Conservation (phyloP, 2,113 vertebrate species). For the Pleuronectes platessa region DNA sequence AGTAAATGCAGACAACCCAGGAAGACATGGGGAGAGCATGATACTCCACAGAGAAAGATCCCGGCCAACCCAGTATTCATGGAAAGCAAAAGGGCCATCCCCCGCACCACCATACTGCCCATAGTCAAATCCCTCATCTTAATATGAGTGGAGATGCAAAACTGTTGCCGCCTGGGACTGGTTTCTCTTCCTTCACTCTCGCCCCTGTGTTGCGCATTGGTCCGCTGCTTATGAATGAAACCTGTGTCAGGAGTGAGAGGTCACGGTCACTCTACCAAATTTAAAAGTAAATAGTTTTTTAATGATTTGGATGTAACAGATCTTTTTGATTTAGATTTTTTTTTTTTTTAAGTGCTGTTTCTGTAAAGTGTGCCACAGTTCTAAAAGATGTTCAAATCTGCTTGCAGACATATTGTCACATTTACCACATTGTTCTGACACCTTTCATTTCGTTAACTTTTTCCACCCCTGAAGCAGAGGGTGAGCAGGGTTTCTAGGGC, state of each 20-base stretch:
- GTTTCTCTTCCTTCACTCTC: slow-evolving; percentile 26
- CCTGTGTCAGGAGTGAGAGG: slow-evolving; percentile 15
- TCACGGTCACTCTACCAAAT: no score
- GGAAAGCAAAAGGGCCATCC: background rate
- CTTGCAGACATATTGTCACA: slow-evolving; percentile 48
- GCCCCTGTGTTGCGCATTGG: slow-evolving; percentile 24
- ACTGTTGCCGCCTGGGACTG: background rate
- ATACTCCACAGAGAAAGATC: no score
- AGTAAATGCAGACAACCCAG: no score
- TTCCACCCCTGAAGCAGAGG: slow-evolving; percentile 45
- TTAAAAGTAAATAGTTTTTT: background rate
- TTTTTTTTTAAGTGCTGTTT: slow-evolving; percentile 15
- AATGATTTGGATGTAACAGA: background rate
- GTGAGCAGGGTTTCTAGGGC: slow-evolving; percentile 76
- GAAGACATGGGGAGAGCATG: no score
- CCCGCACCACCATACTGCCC: background rate
- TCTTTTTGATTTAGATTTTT: slow-evolving; percentile 2
- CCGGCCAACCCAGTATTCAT: background rate
- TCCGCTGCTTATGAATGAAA: slow-evolving; percentile 50
- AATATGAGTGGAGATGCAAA: slow-evolving; percentile 22
- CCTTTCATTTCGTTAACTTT: slow-evolving; percentile 73
- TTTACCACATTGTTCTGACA: slow-evolving; percentile 65
- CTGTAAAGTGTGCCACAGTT: background rate
- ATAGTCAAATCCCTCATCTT: slow-evolving; percentile 12
- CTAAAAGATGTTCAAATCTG: slow-evolving; percentile 56